These are phyloP conservation scores for Gulo gulo DNA, from an alignment of 2,113 vertebrate species.

Conservation along the genomic window DNA sequence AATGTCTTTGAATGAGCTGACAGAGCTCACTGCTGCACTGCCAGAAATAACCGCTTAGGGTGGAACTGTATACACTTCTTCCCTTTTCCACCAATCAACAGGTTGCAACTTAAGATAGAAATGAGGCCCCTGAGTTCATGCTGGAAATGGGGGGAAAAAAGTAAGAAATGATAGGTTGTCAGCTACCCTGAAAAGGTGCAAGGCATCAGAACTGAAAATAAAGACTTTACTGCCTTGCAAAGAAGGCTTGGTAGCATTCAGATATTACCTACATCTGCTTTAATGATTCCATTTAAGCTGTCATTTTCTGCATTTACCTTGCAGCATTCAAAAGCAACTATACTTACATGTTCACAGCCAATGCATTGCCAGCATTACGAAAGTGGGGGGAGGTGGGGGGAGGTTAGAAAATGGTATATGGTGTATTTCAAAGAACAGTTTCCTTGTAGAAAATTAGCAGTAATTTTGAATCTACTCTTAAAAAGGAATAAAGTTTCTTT, in stretches of 20 bases:
- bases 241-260: constrained; percentile 80
- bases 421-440: constrained; percentile 79
- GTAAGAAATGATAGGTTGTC: constrained; percentile 85
- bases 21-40: constrained; percentile 22
- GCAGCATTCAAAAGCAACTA: constrained; percentile 83
- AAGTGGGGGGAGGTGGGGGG: background rate
- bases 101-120: constrained; percentile 75
- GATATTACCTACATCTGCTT: constrained; percentile 83
- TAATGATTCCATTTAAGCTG: constrained; percentile 87
- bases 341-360: constrained; percentile 79
- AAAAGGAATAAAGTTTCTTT: constrained; percentile 75
- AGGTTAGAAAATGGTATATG: constrained; percentile 53
- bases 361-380: constrained; percentile 68
- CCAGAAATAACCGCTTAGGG: constrained; percentile 50
- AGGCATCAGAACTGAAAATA: constrained; percentile 79
- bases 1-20: constrained; percentile 49
- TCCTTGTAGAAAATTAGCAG: constrained; percentile 81
- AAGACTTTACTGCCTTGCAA: constrained; percentile 78
- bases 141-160: constrained; percentile 67
- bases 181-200: constrained; percentile 77
- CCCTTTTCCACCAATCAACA: constrained; percentile 59
- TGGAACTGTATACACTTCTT: constrained; percentile 65
- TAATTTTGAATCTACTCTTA: constrained; percentile 77
- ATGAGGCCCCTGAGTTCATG: constrained; percentile 67
- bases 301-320: constrained; percentile 86